Evolutionary conservation across 2,797 vertebrate species (phyloP).

Genomic region (Pelochelys cantorii): DNA sequence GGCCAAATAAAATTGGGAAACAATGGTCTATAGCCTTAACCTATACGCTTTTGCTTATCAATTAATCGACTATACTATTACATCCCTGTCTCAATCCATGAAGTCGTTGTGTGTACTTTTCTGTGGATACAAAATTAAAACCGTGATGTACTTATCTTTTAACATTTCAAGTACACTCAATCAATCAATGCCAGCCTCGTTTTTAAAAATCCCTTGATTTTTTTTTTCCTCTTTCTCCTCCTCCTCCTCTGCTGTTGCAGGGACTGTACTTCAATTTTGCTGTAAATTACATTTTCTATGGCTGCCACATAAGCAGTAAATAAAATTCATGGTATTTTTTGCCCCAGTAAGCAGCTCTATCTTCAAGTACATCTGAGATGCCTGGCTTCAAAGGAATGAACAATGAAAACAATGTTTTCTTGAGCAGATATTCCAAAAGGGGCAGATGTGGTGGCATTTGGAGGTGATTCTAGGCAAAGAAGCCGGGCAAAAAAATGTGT

Average conservation of each 20-base stretch:
- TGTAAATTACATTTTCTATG: constrained; percentile 52
- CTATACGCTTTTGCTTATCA: too few relatives aligned
- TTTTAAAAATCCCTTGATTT: not conserved
- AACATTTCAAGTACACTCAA: not conserved
- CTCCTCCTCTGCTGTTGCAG: not conserved
- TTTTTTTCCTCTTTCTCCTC: fast-evolving
- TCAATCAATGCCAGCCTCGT: not conserved
- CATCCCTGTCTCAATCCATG: not conserved
- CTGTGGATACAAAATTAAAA: not conserved
- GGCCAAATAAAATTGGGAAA: too few relatives aligned
- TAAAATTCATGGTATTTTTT: constrained; percentile 63
- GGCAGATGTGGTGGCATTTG: constrained; percentile 6
- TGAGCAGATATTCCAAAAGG: constrained; percentile 50
- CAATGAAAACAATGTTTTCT: constrained; percentile 47
- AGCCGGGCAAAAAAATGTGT: constrained; percentile 18
- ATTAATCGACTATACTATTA: too few relatives aligned
- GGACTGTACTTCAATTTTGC: constrained; percentile 18
- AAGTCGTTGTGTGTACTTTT: not conserved
- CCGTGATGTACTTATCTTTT: not conserved
- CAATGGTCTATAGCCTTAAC: too few relatives aligned
- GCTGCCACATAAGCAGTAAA: constrained; percentile 65
- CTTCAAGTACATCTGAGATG: constrained; percentile 49
- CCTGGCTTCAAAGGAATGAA: constrained; percentile 40
- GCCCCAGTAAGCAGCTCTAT: constrained; percentile 71
- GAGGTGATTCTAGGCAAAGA: constrained; percentile 40